Conservation (phyloP, 1,140 invertebrate genomes). For the Zaprionus vittiger region DNA sequence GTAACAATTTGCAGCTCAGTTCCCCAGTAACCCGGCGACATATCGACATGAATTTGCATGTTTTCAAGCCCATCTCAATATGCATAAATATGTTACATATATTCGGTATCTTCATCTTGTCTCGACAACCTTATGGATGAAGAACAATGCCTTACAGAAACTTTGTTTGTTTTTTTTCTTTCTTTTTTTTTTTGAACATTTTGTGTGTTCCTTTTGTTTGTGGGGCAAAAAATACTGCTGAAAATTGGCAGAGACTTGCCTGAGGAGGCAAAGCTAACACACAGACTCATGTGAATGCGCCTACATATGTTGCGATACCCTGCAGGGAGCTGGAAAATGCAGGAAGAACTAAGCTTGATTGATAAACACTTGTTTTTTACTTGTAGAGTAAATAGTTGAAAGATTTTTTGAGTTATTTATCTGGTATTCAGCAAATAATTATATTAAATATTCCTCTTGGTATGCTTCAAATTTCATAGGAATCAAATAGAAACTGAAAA, state of each 20-base stretch:
- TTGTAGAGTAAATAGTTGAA: not conserved
- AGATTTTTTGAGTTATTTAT: not conserved
- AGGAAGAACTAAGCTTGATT: not conserved
- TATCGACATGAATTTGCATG: conserved; percentile 33
- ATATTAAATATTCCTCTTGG: not conserved
- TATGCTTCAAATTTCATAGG: not conserved
- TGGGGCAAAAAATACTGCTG: conserved; percentile 30
- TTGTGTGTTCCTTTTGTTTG: conserved; percentile 36
- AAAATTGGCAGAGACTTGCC: conserved; percentile 50
- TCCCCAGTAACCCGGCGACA: conserved; percentile 20
- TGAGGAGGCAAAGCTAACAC: conserved; percentile 25
- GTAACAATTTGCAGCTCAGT: conserved; percentile 52
- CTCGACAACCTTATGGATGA: not conserved
- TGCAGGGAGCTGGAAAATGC: not conserved
- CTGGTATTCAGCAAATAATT: not conserved
- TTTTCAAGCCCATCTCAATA: not conserved
- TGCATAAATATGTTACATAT: not conserved
- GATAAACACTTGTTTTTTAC: not conserved
- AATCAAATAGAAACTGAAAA: not conserved
- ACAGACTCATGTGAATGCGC: not conserved
- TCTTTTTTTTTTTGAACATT: conserved; percentile 7
- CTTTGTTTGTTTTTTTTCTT: conserved; percentile 16
- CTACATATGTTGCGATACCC: conserved; percentile 14
- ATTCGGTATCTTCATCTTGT: not conserved
- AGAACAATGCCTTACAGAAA: conserved; percentile 45